Evolutionary conservation across 2,113 vertebrate genomes (phyloP), one percentile per base, ranked within the genome.

Genomic region (Rhabdornis inornatus): DNA sequence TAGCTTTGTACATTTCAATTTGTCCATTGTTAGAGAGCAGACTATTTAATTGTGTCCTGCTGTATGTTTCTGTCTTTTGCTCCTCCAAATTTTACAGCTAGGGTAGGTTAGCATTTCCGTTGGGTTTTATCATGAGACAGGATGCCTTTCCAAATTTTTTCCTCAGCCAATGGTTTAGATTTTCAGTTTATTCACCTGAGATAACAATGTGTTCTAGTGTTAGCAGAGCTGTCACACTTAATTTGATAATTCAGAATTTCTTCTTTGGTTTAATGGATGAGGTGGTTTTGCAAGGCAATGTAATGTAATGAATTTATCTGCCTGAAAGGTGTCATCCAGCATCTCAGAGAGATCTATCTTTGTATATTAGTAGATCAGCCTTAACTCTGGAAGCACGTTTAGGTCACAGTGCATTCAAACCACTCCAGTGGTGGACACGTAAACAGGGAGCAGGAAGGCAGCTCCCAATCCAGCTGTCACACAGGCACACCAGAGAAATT

Each of bases 151-250:
- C 60, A 87, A 94, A 50, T 40, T 56, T 81, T 75, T 88, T 42
- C 4, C 24, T 44, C 35, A 53, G 19, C 4, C 3, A 8, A 31
- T 82, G 40, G 27, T 33, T 77, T 75, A 71, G 44, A 24, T 83
- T 90, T 96, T 92, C 83, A 85, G 71, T 89, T 92, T 91, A 78
- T 93, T 96, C 80, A 92, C 90, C 88, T 92, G 93, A 93, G 72
- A 92, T 87, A 93, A 91, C 87, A 87, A 57, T 4, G 15, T 72
- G 72, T 89, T 90, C 80, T 80, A 59, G 40, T 71, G 66, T 83
- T 95, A 95, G 83, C 69, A 80, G 70, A 87, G 77, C 83, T 96
- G 94, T 91, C 95, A 94, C 81, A 68, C 70, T 92, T 91, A 72
- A 95, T 95, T 96, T 89, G 69, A 71, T 88, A 89, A 92, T 81